Evolutionary conservation across 2,797 vertebrate genomes (phyloP), one percentile per base, ranked within the genome.

Genomic region (Gadopsis bispinosus): DNA sequence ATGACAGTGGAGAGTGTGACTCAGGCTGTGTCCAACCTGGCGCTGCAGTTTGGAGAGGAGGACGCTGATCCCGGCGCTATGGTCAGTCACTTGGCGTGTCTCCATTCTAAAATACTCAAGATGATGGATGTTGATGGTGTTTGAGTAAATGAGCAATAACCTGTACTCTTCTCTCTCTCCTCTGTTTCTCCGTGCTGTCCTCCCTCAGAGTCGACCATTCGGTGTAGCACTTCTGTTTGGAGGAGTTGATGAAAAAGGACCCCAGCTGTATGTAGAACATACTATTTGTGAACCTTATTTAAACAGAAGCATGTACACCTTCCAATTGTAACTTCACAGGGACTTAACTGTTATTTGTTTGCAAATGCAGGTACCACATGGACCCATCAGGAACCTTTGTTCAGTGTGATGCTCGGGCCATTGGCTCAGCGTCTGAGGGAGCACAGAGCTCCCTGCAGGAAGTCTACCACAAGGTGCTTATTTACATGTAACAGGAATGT

Each of bases 1-100:
- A 98, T 99, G 98, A 99, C 98, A 0, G 98, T 99, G 85, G 98
- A 99, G 91, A 99, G 98, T 3, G 97, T 99, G 91, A 99, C 98
- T 1, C 98, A 99, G 86, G 98, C 98, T 0, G 98, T 99, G 76
- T 99, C 98, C 64, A 99, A 99, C 93, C 93, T 99, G 86, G 98
- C 98, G 0, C 94, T 99, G 84, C 98, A 99, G 94, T 99, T 99
- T 56, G 98, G 98, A 84, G 98, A 99, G 88, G 98, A 99, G 84
- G 98, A 99, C 1, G 98, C 98, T 0, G 98, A 99, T 86, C 98
- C 98, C 0, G 98, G 98, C 51, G 98, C 98, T 13, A 99, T 99
- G 98, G 98, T 93, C 74, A 83, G 89, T 86, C 22, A 6, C 39
- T 53, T 22, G 29, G 26, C 22, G 54, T 1, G 39, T 43, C 55